Percentiles rank a stretch among this genome's conserved stretches.
Conservation (phyloP, 2,888 invertebrate genomes). For the Onchidella celtica region DNA sequence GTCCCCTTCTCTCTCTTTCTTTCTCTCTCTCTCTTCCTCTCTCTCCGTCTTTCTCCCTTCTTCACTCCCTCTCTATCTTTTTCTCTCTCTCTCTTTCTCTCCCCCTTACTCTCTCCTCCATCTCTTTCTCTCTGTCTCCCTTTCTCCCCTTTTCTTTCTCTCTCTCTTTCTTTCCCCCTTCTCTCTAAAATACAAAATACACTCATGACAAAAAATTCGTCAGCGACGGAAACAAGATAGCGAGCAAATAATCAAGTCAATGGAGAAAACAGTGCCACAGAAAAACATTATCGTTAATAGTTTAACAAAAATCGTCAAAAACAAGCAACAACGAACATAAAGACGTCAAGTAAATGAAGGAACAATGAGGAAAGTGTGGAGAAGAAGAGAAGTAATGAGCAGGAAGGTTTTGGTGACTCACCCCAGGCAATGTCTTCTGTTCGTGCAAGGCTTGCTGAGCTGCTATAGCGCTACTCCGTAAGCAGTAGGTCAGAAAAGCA, state of each 20-base stretch:
- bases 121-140: too few relatives aligned
- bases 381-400: not conserved
- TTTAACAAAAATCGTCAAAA: too few relatives aligned
- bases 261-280: too few relatives aligned
- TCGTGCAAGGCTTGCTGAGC: constrained; percentile 97
- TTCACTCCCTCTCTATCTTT: too few relatives aligned
- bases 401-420: constrained; percentile 84
- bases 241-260: too few relatives aligned
- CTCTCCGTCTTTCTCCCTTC: not conserved
- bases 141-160: too few relatives aligned
- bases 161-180: not conserved
- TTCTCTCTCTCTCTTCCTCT: not conserved
- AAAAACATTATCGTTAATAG: too few relatives aligned
- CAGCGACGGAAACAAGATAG: too few relatives aligned
- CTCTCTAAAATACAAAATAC: too few relatives aligned
- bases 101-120: too few relatives aligned
- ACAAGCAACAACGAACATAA: not conserved
- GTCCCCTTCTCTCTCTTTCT: not conserved
- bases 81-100: too few relatives aligned
- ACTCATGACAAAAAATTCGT: too few relatives aligned
- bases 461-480: constrained; percentile 95
- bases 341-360: not conserved
- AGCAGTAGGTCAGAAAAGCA: constrained; percentile 99
- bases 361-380: not conserved
- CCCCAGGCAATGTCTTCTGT: constrained; percentile 99